Evolutionary conservation across 2,797 vertebrate species (phyloP), one percentile per base, ranked within the genome.

Genomic region (Pseudomugil gertrudae): DNA sequence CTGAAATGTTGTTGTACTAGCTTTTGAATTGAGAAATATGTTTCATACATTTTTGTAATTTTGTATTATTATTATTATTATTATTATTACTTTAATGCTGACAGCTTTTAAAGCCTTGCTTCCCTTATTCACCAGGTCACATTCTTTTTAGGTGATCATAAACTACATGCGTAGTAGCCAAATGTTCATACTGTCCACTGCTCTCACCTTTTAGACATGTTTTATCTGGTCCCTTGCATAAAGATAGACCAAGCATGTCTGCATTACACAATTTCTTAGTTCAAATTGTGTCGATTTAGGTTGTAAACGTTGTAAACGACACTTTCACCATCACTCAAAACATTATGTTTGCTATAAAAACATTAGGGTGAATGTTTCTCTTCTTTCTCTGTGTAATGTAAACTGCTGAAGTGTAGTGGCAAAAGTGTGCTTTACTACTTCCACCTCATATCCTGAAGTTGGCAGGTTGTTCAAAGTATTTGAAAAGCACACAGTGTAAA

Each of bases 391-490:
- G 43, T 80, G 67, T 81, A 87, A 87, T 57, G 59, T 74, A 65
- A 90, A 83, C 72, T 84, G 81, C 11, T 35, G 47, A 70, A 63
- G 45, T 65, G 57, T 51, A 70, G 72, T 74, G 74, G 65, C 67
- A 66, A 76, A 76, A 70, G 74, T 80, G 81, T 79, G 65, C 62
- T 84, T 81, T 74, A 66, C 76, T 57, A 50, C 78, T 82, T 83
- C 70, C 30, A 73, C 57, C 74, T 86, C 80, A 87, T 81, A 74
- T 77, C 74, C 69, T 76, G 74, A 71, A 67, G 78, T 57, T 84
- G 73, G 75, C 55, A n/a, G 83, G 82, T 79, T 83, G 81, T 79
- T 85, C 75, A 48, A 80, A 83, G 81, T 93, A 85, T 93, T 91
- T 87, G 81, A 83, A 29, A 86, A 85, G 80, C 68, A 66, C 58